phyloP scores from a whole-genome alignment of 2,888 invertebrate genomes.

The Drosophila parthenogenetica region DNA sequence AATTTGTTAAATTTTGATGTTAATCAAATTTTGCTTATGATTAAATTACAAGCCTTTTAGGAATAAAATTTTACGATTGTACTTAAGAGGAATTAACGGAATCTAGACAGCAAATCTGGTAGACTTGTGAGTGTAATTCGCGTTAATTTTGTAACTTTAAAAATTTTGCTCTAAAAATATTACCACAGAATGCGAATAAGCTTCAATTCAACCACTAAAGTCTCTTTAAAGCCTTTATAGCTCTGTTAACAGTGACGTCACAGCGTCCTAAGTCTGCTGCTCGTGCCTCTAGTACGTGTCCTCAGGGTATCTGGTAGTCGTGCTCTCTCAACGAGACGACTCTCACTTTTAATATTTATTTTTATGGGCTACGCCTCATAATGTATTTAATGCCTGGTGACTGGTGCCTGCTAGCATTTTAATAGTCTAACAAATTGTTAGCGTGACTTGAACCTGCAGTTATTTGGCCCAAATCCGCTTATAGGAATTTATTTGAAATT shows the following conservation, averaged over 20 bases:
- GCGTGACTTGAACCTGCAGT: constrained; percentile 16
- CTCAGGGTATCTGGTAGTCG: background rate
- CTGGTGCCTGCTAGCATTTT: constrained; percentile 22
- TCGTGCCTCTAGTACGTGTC: background rate
- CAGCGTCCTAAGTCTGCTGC: background rate
- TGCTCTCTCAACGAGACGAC: background rate
- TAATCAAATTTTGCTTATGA: too few relatives aligned
- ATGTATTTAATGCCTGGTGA: constrained; percentile 36
- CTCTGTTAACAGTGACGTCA: background rate
- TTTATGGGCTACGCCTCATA: constrained; percentile 17
- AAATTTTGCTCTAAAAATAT: too few relatives aligned
- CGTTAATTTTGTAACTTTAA: too few relatives aligned
- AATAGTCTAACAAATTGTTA: constrained; percentile 35
- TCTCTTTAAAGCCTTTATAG: background rate
- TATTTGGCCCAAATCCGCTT: constrained; percentile 26
- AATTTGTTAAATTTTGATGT: too few relatives aligned
- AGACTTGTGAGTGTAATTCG: too few relatives aligned
- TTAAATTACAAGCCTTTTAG: too few relatives aligned
- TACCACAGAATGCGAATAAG: too few relatives aligned
- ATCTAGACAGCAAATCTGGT: too few relatives aligned
- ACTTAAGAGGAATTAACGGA: too few relatives aligned
- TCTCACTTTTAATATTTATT: constrained; percentile 2
- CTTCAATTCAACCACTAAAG: too few relatives aligned
- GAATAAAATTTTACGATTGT: too few relatives aligned
- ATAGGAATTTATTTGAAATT: constrained; percentile 20